These are phyloP conservation scores for Heloderma charlesbogerti DNA, from an alignment of 2,113 vertebrate genomes.

Conservation along the genomic window DNA sequence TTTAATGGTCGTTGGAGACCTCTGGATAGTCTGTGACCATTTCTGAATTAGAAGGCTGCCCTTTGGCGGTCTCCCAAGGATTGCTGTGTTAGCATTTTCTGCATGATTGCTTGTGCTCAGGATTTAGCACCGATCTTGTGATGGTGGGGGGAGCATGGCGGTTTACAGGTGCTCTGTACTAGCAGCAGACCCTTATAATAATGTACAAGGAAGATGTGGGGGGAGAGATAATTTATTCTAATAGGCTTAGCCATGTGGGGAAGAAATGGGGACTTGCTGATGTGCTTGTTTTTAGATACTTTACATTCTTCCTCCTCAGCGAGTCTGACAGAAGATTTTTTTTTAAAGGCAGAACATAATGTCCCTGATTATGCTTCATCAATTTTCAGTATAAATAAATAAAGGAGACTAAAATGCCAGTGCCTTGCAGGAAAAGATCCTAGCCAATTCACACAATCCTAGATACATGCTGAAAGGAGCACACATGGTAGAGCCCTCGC, in stretches of 20 bases:
- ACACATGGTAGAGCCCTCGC: not conserved
- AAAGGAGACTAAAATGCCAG: not conserved
- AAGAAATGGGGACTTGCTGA: not conserved
- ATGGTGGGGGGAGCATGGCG: not conserved
- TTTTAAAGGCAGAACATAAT: conserved; percentile 11
- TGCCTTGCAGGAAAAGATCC: not conserved
- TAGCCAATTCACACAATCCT: not conserved
- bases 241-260: not conserved
- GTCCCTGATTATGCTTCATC: conserved; percentile 9
- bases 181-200: not conserved
- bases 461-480: not conserved
- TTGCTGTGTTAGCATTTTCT: not conserved
- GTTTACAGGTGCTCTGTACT: not conserved
- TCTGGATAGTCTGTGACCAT: not conserved
- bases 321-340: not conserved
- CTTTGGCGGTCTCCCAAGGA: not conserved
- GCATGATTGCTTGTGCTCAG: not conserved
- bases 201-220: not conserved
- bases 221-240: not conserved
- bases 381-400: conserved; percentile 9
- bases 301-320: not conserved
- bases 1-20: conserved; percentile 9
- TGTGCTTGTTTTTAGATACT: conserved; percentile 7
- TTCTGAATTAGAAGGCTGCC: not conserved
- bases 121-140: not conserved